A percentile compares a stretch with the other conserved stretches of the same genome.
Evolutionary conservation across 2,113 vertebrate genomes (phyloP).

Genomic region (Ptilonorhynchus violaceus): DNA sequence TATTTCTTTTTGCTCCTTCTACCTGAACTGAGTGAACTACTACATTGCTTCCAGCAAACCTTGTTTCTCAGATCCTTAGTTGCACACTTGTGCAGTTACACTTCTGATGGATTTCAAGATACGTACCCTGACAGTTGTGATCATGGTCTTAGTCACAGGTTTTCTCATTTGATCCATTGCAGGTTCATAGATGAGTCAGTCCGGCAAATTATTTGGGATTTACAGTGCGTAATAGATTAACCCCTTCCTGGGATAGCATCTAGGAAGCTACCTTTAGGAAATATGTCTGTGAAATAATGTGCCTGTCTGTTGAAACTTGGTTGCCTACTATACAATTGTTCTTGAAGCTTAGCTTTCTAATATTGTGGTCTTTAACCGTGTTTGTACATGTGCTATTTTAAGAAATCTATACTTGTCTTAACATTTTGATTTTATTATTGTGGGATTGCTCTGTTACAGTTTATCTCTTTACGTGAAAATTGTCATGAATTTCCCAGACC

Average conservation of each 20-base stretch:
- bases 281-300: neutral
- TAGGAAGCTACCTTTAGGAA: neutral
- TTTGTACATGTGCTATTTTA: neutral
- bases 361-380: neutral
- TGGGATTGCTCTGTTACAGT: neutral
- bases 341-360: neutral
- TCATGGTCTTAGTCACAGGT: neutral
- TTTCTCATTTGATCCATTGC: neutral
- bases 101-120: neutral
- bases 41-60: neutral
- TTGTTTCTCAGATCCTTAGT: neutral
- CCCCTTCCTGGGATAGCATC: neutral
- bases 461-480: neutral
- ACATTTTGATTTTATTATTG: neutral
- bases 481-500: slow-evolving; percentile 10
- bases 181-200: neutral
- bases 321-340: slow-evolving; percentile 1
- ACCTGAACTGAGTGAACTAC: neutral
- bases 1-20: neutral
- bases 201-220: neutral
- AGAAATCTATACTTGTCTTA: neutral
- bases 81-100: neutral
- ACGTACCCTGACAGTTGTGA: neutral
- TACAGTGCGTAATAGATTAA: neutral
- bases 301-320: slow-evolving; percentile 4